phyloP scores from a whole-genome alignment of 2,797 vertebrate genomes.

The Pterois miles region DNA sequence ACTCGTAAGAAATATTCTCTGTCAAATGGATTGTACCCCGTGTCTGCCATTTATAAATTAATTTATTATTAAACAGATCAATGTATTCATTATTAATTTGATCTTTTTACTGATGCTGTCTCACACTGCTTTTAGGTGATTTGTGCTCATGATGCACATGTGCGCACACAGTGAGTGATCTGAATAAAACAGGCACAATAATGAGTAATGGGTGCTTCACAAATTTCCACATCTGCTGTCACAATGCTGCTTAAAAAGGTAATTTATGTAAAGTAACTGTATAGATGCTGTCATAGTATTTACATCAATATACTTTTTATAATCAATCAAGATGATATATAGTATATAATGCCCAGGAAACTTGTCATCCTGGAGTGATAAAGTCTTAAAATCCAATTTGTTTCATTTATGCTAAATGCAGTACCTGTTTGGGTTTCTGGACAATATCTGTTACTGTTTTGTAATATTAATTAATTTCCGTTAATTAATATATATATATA shows the following conservation, averaged over 20 bases:
- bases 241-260: neutral
- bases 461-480: no score
- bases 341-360: neutral
- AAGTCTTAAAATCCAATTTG: neutral
- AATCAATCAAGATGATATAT: neutral
- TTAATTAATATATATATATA: neutral
- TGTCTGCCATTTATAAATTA: constrained; percentile 42
- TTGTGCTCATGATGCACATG: neutral
- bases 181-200: neutral
- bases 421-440: no score
- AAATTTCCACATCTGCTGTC: neutral
- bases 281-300: neutral
- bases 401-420: no score
- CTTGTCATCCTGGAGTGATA: neutral
- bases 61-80: constrained; percentile 29
- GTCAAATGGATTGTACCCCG: constrained; percentile 24
- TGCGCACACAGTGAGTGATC: neutral
- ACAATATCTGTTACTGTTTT: no score
- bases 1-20: constrained; percentile 32
- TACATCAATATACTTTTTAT: neutral
- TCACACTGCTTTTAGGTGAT: neutral
- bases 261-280: neutral
- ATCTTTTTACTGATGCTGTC: constrained; percentile 9
- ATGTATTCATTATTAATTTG: constrained; percentile 31
- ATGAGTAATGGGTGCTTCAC: neutral